Percentiles rank a stretch among this genome's conserved stretches.
Conservation (phyloP, 2,113 vertebrate species). For the Pterocles gutturalis region DNA sequence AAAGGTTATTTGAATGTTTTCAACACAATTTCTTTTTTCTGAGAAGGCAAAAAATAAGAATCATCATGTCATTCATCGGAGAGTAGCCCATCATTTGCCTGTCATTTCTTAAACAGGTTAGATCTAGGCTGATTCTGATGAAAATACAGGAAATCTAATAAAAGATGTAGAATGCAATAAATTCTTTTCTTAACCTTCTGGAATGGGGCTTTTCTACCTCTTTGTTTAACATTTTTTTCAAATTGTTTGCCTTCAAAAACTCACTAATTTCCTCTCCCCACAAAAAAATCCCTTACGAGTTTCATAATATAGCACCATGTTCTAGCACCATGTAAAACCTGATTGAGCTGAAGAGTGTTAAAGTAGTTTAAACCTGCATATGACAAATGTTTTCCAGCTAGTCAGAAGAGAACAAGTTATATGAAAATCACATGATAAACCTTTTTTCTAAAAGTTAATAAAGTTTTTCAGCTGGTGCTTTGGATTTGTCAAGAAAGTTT, state of each 20-base stretch:
- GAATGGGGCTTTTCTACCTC: neutral
- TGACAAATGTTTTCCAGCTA: neutral
- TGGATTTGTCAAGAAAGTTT: neutral
- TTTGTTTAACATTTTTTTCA: neutral
- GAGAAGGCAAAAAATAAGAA: neutral
- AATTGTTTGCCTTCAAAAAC: neutral
- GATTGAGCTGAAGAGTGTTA: neutral
- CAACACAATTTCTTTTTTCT: neutral
- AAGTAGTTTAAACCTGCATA: neutral
- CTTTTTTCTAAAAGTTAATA: neutral
- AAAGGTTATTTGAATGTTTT: neutral
- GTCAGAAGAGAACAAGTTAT: neutral
- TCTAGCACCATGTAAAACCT: neutral
- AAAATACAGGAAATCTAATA: neutral
- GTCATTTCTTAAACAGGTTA: neutral
- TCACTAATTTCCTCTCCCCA: neutral
- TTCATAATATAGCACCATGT: neutral
- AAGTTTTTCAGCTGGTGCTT: neutral
- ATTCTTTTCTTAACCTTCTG: neutral
- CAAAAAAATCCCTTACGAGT: neutral
- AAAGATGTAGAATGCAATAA: neutral
- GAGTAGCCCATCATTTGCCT: neutral
- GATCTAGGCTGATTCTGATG: neutral
- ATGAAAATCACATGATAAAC: neutral
- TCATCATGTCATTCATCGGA: neutral